Evolutionary conservation across 2,113 vertebrate species (phyloP), one percentile per base, ranked within the genome.

Genomic region (Chaenogobius annularis): DNA sequence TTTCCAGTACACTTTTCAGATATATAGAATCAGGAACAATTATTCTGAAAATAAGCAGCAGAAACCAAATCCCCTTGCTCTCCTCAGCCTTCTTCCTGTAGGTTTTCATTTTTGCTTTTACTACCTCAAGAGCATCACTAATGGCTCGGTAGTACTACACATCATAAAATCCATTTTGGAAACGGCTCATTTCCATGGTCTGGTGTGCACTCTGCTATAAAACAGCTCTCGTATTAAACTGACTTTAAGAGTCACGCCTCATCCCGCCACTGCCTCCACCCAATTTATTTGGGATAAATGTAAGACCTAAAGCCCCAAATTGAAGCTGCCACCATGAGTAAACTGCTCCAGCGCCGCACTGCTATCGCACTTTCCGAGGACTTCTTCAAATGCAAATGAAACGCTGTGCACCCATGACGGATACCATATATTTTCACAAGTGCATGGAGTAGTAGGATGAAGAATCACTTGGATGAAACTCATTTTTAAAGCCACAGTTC

Each of bases 211-310:
- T 75, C 70, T 72, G 69, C 64, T 75, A 55, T 50, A 83, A 75
- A 84, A 78, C 35, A 70, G 73, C 66, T 72, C 67, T 35, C 72
- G 71, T 71, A 75, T 87, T 77, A 78, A 69, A 67, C 66, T 73
- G 17, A 54, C 56, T 81, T 70, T 81, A 67, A 79, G 67, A 75
- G 70, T 78, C 75, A 69, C 75, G 72, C 69, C 80, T 73, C 66
- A 63, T 80, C 78, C 76, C 70, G 75, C 68, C 56, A 72, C 66
- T 69, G 64, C 78, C 62, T 50, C 71, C 75, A 78, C 68, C 78
- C 76, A 79, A 85, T 90, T 82, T 85, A 74, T 84, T 77, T 82
- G 48, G 80, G 74, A 88, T 85, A 81, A 90, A 89, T 85, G 75
- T 81, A 79, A 84, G 77, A 86, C 77, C 75, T 82, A 83, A 78